Conservation (phyloP, 2,888 invertebrate genomes). For the Apamea monoglypha region DNA sequence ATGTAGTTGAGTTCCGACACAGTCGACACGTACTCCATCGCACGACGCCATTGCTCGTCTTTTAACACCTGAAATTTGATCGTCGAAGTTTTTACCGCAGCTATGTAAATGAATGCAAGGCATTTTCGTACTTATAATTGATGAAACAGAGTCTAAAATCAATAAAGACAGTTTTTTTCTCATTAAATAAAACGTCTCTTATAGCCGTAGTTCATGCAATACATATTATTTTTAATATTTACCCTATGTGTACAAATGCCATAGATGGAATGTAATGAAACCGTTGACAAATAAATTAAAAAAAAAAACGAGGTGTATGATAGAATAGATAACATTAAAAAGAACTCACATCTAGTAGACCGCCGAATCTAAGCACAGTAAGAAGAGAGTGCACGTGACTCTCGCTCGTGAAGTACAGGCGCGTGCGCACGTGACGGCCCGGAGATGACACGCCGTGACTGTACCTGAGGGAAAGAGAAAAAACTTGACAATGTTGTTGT, state of each 20-base stretch:
- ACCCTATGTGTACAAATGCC: not conserved
- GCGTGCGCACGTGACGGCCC: conserved; percentile 98
- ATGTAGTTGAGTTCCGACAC: conserved; percentile 99
- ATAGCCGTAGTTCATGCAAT: not conserved
- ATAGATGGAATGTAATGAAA: not conserved
- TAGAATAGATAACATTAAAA: not conserved
- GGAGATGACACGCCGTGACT: conserved; percentile 99
- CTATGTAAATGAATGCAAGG: not conserved
- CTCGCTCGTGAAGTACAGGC: conserved; percentile 99
- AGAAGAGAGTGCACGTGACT: conserved; percentile 99
- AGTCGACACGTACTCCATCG: conserved; percentile 99
- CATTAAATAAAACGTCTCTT: not conserved
- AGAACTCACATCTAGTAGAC: conserved; percentile 93
- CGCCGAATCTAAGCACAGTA: conserved; percentile 98
- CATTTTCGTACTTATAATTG: not conserved
- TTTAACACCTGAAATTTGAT: conserved; percentile 90
- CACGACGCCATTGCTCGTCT: conserved; percentile 99
- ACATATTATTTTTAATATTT: not conserved
- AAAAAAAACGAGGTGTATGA: too few relatives aligned
- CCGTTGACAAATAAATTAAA: too few relatives aligned
- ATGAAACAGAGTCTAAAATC: not conserved
- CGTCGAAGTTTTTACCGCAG: not conserved
- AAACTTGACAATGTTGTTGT: not conserved
- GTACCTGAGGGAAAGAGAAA: conserved; percentile 90
- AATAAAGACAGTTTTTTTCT: not conserved